These are phyloP conservation scores for Periparus ater DNA, from an alignment of 2,797 vertebrate species.

Conservation along the genomic window DNA sequence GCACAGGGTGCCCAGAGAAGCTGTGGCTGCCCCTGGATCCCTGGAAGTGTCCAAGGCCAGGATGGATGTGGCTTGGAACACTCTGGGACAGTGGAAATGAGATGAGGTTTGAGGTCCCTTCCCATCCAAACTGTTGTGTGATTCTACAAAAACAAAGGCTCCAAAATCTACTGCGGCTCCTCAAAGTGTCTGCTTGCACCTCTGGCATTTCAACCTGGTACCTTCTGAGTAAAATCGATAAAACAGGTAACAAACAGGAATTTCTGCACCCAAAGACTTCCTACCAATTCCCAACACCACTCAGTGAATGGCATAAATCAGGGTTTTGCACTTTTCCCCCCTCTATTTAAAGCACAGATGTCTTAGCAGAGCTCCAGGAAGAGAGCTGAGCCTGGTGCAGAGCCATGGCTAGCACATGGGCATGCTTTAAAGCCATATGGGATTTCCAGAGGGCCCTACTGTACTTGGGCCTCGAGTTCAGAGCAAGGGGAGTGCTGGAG, in stretches of 20 bases:
- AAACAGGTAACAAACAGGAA: neutral
- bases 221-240: neutral
- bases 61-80: rapidly evolving
- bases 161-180: neutral
- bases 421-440: neutral
- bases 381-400: neutral
- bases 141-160: neutral
- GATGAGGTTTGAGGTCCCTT: neutral
- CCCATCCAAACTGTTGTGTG: neutral
- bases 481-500: neutral
- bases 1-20: neutral
- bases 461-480: neutral
- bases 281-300: neutral
- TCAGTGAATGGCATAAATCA: rapidly evolving
- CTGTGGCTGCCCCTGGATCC: neutral
- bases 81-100: rapidly evolving
- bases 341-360: neutral
- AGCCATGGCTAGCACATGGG: neutral
- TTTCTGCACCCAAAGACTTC: neutral
- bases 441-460: neutral
- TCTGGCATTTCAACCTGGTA: neutral
- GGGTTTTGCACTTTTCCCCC: neutral
- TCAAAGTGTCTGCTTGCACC: neutral
- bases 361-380: neutral
- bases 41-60: neutral